These are phyloP conservation scores for Microvelia longipes DNA, from an alignment of 1,140 invertebrate species.

Conservation along the genomic window DNA sequence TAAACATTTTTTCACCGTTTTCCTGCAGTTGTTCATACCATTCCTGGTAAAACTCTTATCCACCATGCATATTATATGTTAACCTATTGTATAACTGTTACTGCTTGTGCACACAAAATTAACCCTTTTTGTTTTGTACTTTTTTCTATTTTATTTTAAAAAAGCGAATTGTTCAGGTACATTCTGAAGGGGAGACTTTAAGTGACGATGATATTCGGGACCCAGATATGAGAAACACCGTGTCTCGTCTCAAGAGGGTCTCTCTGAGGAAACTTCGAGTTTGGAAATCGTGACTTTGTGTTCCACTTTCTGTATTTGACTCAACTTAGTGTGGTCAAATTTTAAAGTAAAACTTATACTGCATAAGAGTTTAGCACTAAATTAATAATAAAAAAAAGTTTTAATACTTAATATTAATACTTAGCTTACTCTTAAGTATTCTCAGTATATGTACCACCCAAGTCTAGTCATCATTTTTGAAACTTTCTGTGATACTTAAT, in stretches of 20 bases:
- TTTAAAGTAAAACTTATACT: not conserved
- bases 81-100: too few species aligned
- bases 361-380: not conserved
- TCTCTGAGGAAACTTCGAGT: constrained; percentile 54
- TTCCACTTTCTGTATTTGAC: constrained; percentile 9
- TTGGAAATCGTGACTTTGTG: constrained; percentile 47
- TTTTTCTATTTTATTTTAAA: too few species aligned
- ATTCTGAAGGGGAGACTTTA: constrained; percentile 57
- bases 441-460: not conserved
- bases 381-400: too few species aligned
- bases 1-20: too few species aligned
- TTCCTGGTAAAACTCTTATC: too few species aligned
- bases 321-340: not conserved
- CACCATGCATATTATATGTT: too few species aligned
- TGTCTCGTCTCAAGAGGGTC: constrained; percentile 52
- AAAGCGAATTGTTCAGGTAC: constrained; percentile 38
- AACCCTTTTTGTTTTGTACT: too few species aligned
- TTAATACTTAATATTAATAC: too few species aligned
- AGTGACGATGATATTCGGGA: constrained; percentile 34
- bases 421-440: not conserved
- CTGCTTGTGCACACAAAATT: too few species aligned
- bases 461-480: not conserved
- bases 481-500: not conserved
- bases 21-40: too few species aligned
- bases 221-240: constrained; percentile 35